Evolutionary conservation across 2,797 vertebrate genomes (phyloP), one percentile per base, ranked within the genome.

Genomic region (Meriones psammophilus): DNA sequence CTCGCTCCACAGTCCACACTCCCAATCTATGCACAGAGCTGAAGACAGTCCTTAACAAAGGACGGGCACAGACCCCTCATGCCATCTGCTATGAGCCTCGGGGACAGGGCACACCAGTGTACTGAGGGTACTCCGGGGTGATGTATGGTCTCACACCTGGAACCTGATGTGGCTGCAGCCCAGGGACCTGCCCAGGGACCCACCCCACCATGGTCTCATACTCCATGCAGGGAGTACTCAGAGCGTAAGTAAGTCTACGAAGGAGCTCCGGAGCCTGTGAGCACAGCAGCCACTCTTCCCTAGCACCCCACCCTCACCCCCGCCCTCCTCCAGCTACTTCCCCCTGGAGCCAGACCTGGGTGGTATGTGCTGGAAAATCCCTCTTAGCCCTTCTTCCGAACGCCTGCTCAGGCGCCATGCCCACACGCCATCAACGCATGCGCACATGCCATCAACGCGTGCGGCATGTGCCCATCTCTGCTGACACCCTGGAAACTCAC

Each of bases 21-120:
- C 66, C 54, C 89, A 69, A 30, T 20, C 36, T 39, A 1, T 15
- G 24, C 13, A 28, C 7, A 20, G 24, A 20, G 56, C 33, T 1
- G 0, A 78, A 1, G 4, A 30, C 26, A 58, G 76, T 39, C 39
- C 78, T 66, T 18, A 74, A 71, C n/a, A 33, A 62, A 91, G 54
- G 60, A 73, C 56, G 36, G 50, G 1, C 36, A 22, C 8, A 12
- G 66, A 28, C 17, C 13, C 54, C 5, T 24, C 58, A 3, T 0
- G 0, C 54, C 39, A 7, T 2, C 30, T 0, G 1, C 54, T 24
- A 3, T 17, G 36, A 20, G 36, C 28, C 60, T 33, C 24, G 12
- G 18, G 17, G 73, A 78, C 54, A 39, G 18, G 56, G 30, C 36
- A 50, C 17, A 54, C 54, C 33, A 0, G 2, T 8, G 54, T 50